These are phyloP conservation scores for Ecdyonurus torrentis DNA, from an alignment of 2,888 invertebrate genomes.

Conservation along the genomic window DNA sequence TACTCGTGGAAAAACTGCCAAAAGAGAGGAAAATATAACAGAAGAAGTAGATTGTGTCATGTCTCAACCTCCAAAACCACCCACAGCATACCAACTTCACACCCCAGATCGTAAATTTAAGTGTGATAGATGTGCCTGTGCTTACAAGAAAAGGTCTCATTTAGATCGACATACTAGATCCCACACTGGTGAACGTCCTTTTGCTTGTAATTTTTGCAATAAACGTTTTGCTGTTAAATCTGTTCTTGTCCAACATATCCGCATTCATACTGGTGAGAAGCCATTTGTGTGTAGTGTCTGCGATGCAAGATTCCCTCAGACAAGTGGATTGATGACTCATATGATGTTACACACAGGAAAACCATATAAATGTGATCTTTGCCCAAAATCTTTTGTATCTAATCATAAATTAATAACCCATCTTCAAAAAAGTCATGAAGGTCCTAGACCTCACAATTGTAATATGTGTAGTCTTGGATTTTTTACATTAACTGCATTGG, in stretches of 20 bases:
- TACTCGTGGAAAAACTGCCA: not conserved
- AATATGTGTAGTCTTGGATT: constrained; percentile 10
- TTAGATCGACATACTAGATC: constrained; percentile 13
- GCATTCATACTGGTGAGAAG: constrained; percentile 13
- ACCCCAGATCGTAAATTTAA: constrained; percentile 12
- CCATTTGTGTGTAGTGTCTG: constrained; percentile 13
- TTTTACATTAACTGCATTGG: constrained; percentile 11
- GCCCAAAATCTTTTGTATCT: constrained; percentile 13
- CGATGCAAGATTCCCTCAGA: constrained; percentile 12
- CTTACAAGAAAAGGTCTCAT: constrained; percentile 14
- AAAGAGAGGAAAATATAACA: not conserved
- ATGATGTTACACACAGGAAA: constrained; percentile 15
- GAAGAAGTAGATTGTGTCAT: not conserved
- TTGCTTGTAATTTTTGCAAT: constrained; percentile 11
- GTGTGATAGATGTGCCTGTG: constrained; percentile 12
- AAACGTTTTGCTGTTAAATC: constrained; percentile 13
- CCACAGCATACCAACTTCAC: no score
- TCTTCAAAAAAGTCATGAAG: constrained; percentile 10
- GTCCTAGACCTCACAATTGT: constrained; percentile 6
- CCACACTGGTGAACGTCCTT: constrained; percentile 14
- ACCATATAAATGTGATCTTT: constrained; percentile 14
- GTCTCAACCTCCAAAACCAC: not conserved
- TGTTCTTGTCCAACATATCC: constrained; percentile 13
- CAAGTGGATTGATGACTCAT: constrained; percentile 14
- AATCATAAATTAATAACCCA: constrained; percentile 14